Base-by-base conservation (phyloP, 2,888 invertebrate genomes). In the Coenonympha arcania region DNA sequence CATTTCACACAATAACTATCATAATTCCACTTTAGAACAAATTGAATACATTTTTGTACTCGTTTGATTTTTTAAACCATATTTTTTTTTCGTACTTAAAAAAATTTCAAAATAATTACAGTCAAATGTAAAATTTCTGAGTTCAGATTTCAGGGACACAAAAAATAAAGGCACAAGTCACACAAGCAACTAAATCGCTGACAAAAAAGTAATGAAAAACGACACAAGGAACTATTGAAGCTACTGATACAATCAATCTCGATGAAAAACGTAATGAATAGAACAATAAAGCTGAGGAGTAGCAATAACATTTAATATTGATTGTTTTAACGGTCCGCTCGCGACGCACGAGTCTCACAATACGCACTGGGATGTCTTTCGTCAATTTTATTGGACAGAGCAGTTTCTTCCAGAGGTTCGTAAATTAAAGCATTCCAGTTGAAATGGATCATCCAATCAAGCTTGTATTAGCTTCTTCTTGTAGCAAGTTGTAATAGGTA, bases 341-440 rank as follows among this genome's bases (percentile, higher is more conserved):
- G 56, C 57, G 46, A 56, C 61, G 55, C n/a, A n/a, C n/a, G n/a
- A n/a, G n/a, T 54, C 56, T 57, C 56, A 56, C 56, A 55, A 59
- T 61, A 57, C 60, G 52, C 37, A 66, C 63, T 67, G 64, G 64
- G 56, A 62, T 48, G 54, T 60, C 62, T 64, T 54, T 56, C 52
- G 54, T 59, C 66, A 66, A 62, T 65, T 63, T 62, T 54, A 47
- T 39, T 18, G 24, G 34, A 43, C 30, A 69, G 68, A 55, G 52
- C 56, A 62, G 13, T 39, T 11, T 33, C 5, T 4, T 2, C 20
- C 22, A 54, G 60, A 58, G 30, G 20, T 15, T 15, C 22, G 9
- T n/a, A n/a, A n/a, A n/a, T n/a, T n/a, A n/a, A n/a, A n/a, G n/a
- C n/a, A n/a, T n/a, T n/a, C n/a, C n/a, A n/a, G n/a, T n/a, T n/a